phyloP scores from a whole-genome alignment of 2,113 vertebrate genomes.

The Rissa tridactyla region DNA sequence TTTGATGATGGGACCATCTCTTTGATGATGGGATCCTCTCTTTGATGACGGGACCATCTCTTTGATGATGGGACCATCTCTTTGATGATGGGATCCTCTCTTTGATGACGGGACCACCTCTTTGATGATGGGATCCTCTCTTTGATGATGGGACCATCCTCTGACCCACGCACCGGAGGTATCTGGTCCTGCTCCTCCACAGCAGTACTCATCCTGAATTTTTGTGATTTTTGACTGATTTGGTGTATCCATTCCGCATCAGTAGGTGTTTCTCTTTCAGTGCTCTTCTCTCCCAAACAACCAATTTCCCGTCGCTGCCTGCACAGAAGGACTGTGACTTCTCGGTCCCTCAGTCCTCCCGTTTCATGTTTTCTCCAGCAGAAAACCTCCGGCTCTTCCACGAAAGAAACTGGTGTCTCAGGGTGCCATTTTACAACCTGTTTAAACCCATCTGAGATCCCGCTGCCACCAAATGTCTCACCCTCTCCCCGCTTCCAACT shows the following conservation, averaged over 20 bases:
- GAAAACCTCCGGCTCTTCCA: background rate
- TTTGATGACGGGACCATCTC: too few species aligned
- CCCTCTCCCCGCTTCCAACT: background rate
- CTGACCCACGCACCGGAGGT: too few species aligned
- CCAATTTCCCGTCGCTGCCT: background rate
- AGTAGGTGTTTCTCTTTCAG: background rate
- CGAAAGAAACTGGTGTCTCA: background rate
- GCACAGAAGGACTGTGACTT: background rate
- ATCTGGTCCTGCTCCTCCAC: too few species aligned
- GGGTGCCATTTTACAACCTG: background rate
- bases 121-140: background rate
- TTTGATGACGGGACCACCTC: background rate
- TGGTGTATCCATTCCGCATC: background rate
- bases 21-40: too few species aligned
- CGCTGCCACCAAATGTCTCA: rapidly evolving
- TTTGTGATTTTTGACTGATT: background rate
- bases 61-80: background rate
- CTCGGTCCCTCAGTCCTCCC: background rate
- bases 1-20: too few species aligned
- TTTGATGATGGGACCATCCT: background rate
- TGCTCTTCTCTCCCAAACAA: background rate
- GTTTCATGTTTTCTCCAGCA: background rate
- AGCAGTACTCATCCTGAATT: background rate
- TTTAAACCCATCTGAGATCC: background rate
- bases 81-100: background rate